Percentiles rank a stretch among this genome's conserved stretches.
phyloP scores from a whole-genome alignment of 2,113 vertebrate species.

The Athene noctua region DNA sequence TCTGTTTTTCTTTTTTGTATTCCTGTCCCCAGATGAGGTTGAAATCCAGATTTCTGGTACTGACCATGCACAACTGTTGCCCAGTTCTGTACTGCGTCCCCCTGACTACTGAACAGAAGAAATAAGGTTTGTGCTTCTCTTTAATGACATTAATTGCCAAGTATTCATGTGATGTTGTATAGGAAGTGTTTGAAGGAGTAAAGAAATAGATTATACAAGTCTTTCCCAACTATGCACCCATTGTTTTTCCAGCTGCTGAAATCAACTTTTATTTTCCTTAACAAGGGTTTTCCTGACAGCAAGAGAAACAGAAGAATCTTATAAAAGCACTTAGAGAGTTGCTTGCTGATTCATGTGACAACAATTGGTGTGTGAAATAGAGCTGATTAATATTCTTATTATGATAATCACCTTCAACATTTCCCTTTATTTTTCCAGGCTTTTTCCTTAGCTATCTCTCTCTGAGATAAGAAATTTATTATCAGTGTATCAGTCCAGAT shows the following conservation, averaged over 20 bases:
- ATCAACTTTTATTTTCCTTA: not conserved
- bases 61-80: fast-evolving
- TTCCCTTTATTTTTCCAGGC: constrained; percentile 34
- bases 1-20: not conserved
- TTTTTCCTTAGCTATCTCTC: not conserved
- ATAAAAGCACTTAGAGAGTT: not conserved
- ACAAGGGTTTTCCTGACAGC: not conserved
- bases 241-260: not conserved
- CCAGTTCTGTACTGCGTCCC: fast-evolving
- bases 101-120: not conserved
- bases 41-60: not conserved
- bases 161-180: not conserved
- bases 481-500: constrained; percentile 47
- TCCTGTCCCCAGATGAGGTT: not conserved
- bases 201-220: not conserved
- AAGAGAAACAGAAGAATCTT: not conserved
- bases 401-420: constrained; percentile 35
- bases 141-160: fast-evolving
- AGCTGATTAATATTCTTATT: constrained; percentile 59
- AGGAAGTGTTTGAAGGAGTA: not conserved
- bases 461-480: constrained; percentile 41
- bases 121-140: not conserved
- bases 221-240: not conserved
- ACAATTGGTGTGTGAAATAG: not conserved
- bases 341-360: not conserved